Evolutionary conservation across 2,888 invertebrate species (phyloP), one percentile per base, ranked within the genome.

Genomic region (Mystacides longicornis): DNA sequence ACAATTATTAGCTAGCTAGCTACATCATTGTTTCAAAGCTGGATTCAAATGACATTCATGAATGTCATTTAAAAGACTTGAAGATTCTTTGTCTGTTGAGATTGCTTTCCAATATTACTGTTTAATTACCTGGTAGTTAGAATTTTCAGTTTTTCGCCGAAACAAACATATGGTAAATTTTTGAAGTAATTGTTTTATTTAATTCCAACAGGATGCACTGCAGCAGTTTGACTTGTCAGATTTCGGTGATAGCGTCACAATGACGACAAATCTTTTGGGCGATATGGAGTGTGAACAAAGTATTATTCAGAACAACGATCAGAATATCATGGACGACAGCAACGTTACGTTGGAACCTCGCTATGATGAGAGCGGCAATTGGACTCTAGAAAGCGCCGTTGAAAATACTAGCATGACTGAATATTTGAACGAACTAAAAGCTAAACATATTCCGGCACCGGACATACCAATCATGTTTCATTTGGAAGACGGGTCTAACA

Each of bases 401-500:
- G 71, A 75, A 23, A 69, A 69, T 54, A 71, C 68, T 14, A 74
- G 74, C 2, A 73, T 77, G 75, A 74, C 76, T 1, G 75, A 76
- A 66, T 78, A 73, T 59, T 77, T 74, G n/a, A 77, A 72, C 59
- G 77, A 72, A 2, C 67, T 73, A 47, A 77, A 77, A 65, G 75
- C 65, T 60, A 78, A 74, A 21, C 76, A 74, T 3, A 67, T 74
- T 23, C 75, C 74, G 1, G 14, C 37, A 37, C 77, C 75, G 14
- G 75, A 75, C 62, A 63, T 75, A 43, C 78, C 83, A 20, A 81
- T 83, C 63, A 77, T 83, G 61, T 81, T 81, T 60, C 82, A 82
- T 66, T 82, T 81, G 1, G 81, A 79, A 21, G 82, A 83, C 62
- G 83, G 83, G 1, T 81, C 80, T 23, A 81, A 81, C 63, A 79